Evolutionary conservation across 2,797 vertebrate species (phyloP), one percentile per base, ranked within the genome.

Genomic region (Phoeniculus purpureus): DNA sequence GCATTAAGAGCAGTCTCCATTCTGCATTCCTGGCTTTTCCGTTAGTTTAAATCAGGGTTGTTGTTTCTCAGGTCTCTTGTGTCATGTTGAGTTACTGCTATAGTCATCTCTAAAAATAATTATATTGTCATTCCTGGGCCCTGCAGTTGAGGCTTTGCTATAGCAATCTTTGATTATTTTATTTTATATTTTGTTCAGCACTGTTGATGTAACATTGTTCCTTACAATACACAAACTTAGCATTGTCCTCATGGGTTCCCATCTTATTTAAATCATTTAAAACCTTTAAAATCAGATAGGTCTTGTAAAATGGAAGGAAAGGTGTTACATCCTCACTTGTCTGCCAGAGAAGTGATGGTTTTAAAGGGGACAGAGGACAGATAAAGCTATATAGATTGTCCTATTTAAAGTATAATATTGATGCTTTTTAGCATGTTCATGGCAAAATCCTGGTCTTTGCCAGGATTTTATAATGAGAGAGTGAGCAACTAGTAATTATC

Each of bases 101-200:
- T 82, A 95, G 91, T 93, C 75, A 84, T 93, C 77, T 92, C 92
- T 92, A 93, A 95, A 95, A 95, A 93, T 95, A 96, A 94, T 94
- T 90, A 85, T 52, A 20, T 90, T 91, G 78, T 92, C 88, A 75
- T 94, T 93, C 74, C 81, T 92, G 62, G 61, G 70, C 77, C 75
- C 17, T 82, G 43, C 52, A 83, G 70, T 72, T 66, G 72, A 85
- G 34, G 81, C 79, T 94, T 89, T 87, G 50, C 34, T 88, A 56
- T 68, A 86, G 55, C 74, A 85, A 31, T 72, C 61, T 90, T 77
- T 40, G 48, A 52, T 48, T 17, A 12, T 66, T 40, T 40, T 68
- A 29, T 54, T 31, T 16, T 22, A 16, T 7, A 32, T 45, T 15
- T 14, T 59, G n/a, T 54, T 89, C 55, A 31, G 27, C 10, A 6